These are phyloP conservation scores for Lordiphosa stackelbergi DNA, from an alignment of 1,140 invertebrate species.

Conservation along the genomic window DNA sequence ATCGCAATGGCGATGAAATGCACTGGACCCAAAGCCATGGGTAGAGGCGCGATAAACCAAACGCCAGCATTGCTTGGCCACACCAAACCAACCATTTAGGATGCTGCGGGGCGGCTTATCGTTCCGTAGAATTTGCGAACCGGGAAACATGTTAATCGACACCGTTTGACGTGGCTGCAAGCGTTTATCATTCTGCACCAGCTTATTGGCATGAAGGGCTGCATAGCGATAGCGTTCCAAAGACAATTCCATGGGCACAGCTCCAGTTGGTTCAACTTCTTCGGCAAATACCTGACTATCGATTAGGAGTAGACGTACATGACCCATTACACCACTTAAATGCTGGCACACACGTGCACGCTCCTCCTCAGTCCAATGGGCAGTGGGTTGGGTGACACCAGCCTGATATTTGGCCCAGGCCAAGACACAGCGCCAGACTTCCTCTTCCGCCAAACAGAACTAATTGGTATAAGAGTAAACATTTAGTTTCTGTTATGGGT, in stretches of 20 bases:
- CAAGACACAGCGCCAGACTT: slow-evolving; percentile 92
- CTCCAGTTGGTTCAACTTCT: slow-evolving; percentile 95
- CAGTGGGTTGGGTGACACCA: slow-evolving; percentile 90
- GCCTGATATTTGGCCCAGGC: slow-evolving; percentile 94
- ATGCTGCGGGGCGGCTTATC: slow-evolving; percentile 89
- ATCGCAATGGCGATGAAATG: slow-evolving; percentile 93
- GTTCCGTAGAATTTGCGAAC: slow-evolving; percentile 88
- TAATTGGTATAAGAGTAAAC: slow-evolving; percentile 53
- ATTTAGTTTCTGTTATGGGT: neutral
- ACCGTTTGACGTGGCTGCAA: slow-evolving; percentile 86
- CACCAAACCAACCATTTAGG: slow-evolving; percentile 90
- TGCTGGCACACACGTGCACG: slow-evolving; percentile 89
- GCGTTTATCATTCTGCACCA: slow-evolving; percentile 81
- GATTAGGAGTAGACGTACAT: slow-evolving; percentile 91
- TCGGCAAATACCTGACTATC: slow-evolving; percentile 95
- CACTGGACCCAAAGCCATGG: slow-evolving; percentile 90
- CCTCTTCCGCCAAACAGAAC: slow-evolving; percentile 92
- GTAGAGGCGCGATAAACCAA: slow-evolving; percentile 90
- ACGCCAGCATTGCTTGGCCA: slow-evolving; percentile 89
- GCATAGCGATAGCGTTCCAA: slow-evolving; percentile 92
- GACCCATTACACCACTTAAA: slow-evolving; percentile 90
- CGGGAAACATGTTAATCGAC: slow-evolving; percentile 87
- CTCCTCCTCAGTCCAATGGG: slow-evolving; percentile 95
- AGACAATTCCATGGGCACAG: slow-evolving; percentile 94
- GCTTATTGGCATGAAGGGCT: slow-evolving; percentile 82